Conservation (phyloP, 2,113 vertebrate species). For the Mola mola region DNA sequence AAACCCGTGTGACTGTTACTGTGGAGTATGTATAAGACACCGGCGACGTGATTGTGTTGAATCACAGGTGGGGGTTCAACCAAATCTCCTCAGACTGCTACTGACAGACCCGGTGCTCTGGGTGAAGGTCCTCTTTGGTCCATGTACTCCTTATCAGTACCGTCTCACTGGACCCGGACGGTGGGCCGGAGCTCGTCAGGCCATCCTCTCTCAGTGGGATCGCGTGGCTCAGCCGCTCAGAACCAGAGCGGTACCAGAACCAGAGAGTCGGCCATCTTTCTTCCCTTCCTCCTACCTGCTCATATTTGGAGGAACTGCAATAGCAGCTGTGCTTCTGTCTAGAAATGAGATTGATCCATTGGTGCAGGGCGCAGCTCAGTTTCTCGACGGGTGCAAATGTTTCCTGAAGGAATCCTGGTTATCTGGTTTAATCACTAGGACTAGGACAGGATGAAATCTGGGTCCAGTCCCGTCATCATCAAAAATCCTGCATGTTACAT, state of each 20-base stretch:
- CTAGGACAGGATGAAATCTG: too few species aligned
- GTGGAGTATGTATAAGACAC: background rate
- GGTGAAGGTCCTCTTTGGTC: slow-evolving; percentile 85
- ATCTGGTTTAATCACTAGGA: background rate
- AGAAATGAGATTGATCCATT: slow-evolving; percentile 23
- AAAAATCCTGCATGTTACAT: too few species aligned
- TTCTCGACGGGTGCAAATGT: slow-evolving; percentile 11
- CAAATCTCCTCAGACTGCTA: slow-evolving; percentile 80
- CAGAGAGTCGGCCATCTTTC: background rate
- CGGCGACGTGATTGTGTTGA: slow-evolving; percentile 1
- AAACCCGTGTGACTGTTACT: background rate
- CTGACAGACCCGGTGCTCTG: slow-evolving; percentile 86
- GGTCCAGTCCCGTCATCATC: too few species aligned
- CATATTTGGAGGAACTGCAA: slow-evolving; percentile 35
- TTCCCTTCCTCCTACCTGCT: slow-evolving; percentile 35
- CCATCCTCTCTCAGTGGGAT: slow-evolving; percentile 90
- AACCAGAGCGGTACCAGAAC: slow-evolving; percentile 76
- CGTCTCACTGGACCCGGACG: slow-evolving; percentile 87
- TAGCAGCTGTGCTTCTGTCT: slow-evolving; percentile 52
- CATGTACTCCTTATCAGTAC: slow-evolving; percentile 91
- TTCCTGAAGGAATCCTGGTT: slow-evolving; percentile 20
- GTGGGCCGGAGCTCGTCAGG: slow-evolving; percentile 86
- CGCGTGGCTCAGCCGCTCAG: slow-evolving; percentile 83
- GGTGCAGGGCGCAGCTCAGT: slow-evolving; percentile 34
- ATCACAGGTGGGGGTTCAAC: slow-evolving; percentile 79